Conservation (phyloP, 2,113 vertebrate genomes). For the Cinclus mexicanus region DNA sequence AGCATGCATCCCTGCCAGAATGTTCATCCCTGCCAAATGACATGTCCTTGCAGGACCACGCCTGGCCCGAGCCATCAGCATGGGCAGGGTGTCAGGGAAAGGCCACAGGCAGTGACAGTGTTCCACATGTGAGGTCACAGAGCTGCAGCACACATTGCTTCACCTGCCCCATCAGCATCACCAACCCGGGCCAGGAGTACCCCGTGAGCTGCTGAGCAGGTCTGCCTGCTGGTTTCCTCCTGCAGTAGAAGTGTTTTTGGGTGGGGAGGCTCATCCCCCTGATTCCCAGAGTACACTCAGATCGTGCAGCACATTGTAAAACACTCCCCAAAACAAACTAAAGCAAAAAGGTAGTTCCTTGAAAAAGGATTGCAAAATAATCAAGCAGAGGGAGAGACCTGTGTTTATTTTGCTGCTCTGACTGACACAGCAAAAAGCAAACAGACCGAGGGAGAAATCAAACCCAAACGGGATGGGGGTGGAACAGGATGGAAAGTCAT, state of each 20-base stretch:
- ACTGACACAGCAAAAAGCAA: conserved; percentile 61
- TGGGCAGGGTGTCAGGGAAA: not conserved
- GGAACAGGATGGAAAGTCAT: not conserved
- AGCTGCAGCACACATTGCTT: not conserved
- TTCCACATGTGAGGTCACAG: accelerated
- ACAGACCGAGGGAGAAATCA: conserved; percentile 11
- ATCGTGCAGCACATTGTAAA: not conserved
- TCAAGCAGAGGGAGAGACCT: not conserved
- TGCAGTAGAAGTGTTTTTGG: not conserved
- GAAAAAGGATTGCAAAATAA: conserved; percentile 47
- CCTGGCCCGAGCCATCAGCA: not conserved
- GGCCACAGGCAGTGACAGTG: accelerated
- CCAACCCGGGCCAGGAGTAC: accelerated
- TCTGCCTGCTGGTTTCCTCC: not conserved
- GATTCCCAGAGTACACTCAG: not conserved
- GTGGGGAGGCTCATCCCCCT: accelerated
- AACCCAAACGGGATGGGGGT: conserved; percentile 26
- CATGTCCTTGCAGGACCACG: accelerated
- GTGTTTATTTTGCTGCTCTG: conserved; percentile 62
- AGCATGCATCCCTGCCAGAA: accelerated
- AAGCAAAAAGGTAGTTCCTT: conserved; percentile 47
- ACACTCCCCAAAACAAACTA: conserved; percentile 39
- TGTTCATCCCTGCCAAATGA: not conserved
- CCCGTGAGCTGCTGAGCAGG: not conserved
- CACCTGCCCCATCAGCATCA: not conserved